Percentiles rank a stretch among this genome's conserved stretches.
phyloP scores from a whole-genome alignment of 2,888 invertebrate species.

The Aspidiotus destructor region DNA sequence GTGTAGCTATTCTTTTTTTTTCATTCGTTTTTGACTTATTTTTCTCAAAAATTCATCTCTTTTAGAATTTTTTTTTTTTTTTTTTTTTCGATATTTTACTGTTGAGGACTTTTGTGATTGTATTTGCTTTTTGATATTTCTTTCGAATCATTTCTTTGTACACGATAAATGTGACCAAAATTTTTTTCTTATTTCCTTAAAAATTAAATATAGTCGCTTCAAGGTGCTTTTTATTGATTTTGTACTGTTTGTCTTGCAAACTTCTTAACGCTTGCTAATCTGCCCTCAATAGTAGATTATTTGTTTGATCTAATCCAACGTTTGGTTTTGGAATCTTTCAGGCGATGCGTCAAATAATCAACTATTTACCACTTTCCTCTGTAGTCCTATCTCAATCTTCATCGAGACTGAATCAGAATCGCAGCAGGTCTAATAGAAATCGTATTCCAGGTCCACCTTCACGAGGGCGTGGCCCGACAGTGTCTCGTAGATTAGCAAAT shows the following conservation, averaged over 20 bases:
- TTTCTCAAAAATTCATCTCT: too few relatives aligned
- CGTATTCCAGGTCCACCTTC: conserved; percentile 13
- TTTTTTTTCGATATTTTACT: too few relatives aligned
- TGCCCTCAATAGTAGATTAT: too few relatives aligned
- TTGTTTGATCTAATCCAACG: not conserved
- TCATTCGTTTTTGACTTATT: too few relatives aligned
- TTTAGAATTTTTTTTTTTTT: too few relatives aligned
- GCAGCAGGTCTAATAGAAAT: not conserved
- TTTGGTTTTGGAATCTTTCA: conserved; percentile 7
- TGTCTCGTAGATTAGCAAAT: conserved; percentile 7
- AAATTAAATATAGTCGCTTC: not conserved
- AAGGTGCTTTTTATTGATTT: conserved; percentile 8
- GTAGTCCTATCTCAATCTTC: not conserved
- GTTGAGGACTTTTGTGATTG: too few relatives aligned
- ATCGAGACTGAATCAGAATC: conserved; percentile 1
- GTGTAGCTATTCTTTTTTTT: too few relatives aligned
- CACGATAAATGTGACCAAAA: too few relatives aligned
- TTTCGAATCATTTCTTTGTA: too few relatives aligned
- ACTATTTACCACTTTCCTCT: not conserved
- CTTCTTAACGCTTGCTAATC: not conserved
- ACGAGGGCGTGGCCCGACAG: conserved; percentile 17
- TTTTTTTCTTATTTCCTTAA: too few relatives aligned
- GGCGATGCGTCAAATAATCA: conserved; percentile 4
- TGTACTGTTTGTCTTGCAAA: not conserved
- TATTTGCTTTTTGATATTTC: too few relatives aligned